Evolutionary conservation across 2,888 invertebrate genomes (phyloP), one percentile per base, ranked within the genome.

Genomic region (Lochmaea crataegi): DNA sequence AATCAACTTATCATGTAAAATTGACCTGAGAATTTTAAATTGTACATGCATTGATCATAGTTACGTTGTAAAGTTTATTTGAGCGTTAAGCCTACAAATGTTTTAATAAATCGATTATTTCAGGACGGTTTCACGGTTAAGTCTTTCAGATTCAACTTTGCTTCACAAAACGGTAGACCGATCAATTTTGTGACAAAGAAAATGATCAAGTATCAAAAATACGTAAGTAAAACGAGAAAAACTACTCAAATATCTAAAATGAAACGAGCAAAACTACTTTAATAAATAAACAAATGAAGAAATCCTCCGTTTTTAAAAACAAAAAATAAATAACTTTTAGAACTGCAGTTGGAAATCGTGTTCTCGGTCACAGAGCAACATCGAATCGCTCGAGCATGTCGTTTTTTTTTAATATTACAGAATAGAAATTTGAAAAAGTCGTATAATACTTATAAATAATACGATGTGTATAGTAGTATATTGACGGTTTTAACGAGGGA

Each of bases 401-500:
- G 7, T 38, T 38, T 38, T 7, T 38, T 68, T 76, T 57, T 74
- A 65, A 74, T 72, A 78, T 73, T 73, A 71, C 74, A 61, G 75
- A 74, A 75, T 78, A 74, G 75, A 76, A 76, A 65, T 75, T 76
- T 76, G 58, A 72, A 78, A 77, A 80, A 80, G 75, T 82, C 83
- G 80, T 83, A 83, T 82, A 83, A 83, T 82, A 83, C 81, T 42
- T 42, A 82, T 82, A 82, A 82, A 82, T 77, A 81, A 81, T 78
- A 80, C 70, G 80, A 81, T 79, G 81, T 82, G 80, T 82, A 82
- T 83, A 83, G 76, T 75, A 77, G 73, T 74, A 73, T 48, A 51
- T 45, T 32, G 18, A 51, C 48, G 48, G 51, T 48, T 38, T 38
- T 1, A 38, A 9, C 32, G 32, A 7, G 9, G 32, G 32, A 38